Evolutionary conservation across 2,888 invertebrate genomes (phyloP).

Genomic region (Acronicta psi): DNA sequence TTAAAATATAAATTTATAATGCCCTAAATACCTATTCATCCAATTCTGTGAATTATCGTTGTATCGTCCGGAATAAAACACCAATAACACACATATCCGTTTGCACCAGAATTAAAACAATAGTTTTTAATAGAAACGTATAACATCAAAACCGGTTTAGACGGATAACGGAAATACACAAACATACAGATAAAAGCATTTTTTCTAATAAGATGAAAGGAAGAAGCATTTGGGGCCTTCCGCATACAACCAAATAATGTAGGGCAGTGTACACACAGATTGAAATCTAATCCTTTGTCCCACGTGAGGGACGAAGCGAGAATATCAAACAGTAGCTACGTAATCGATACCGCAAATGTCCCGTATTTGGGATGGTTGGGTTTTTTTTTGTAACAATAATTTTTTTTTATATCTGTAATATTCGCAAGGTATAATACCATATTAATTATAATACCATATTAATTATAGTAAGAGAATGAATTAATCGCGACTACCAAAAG

Average conservation of each 20-base stretch:
- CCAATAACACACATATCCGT: not conserved
- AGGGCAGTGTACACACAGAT: slow-evolving; percentile 19
- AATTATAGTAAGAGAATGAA: no score
- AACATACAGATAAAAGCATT: slow-evolving; percentile 26
- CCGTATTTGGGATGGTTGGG: not conserved
- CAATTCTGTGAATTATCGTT: not conserved
- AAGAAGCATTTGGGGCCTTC: slow-evolving; percentile 22
- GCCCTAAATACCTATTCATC: no score
- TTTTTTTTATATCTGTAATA: no score
- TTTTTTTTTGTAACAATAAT: no score
- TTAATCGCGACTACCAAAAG: no score
- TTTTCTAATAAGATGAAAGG: slow-evolving; percentile 42
- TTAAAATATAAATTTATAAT: no score
- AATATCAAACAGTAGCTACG: slow-evolving; percentile 2
- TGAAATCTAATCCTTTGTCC: slow-evolving; percentile 20
- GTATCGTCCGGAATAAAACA: not conserved
- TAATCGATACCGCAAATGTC: not conserved
- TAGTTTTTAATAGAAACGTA: slow-evolving; percentile 18
- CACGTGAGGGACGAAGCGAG: not conserved
- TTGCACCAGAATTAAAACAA: slow-evolving; percentile 1
- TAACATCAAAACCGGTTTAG: slow-evolving; percentile 21
- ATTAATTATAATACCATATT: no score
- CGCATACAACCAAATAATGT: slow-evolving; percentile 19
- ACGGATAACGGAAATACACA: slow-evolving; percentile 15
- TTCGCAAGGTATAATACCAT: no score